Evolutionary conservation across 1,140 invertebrate genomes (phyloP).

Genomic region (Zaprionus taronus): DNA sequence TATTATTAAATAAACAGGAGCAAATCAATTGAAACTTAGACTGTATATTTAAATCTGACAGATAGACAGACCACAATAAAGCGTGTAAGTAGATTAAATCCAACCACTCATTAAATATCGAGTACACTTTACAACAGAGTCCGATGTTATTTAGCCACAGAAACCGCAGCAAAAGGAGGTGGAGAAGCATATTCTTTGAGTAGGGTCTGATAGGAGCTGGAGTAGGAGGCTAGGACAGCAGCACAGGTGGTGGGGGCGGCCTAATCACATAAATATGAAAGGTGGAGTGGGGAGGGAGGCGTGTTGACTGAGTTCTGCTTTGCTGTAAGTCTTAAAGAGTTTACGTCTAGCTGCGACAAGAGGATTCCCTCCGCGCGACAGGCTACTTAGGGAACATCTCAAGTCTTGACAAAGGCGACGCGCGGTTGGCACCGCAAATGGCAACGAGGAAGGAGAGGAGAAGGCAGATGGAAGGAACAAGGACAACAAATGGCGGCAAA

Average conservation of each 20-base stretch:
- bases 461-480: not conserved
- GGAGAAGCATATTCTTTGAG: slow-evolving; percentile 52
- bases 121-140: slow-evolving; percentile 24
- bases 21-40: not conserved
- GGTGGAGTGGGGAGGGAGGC: no score
- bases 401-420: slow-evolving; percentile 22
- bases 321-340: not conserved
- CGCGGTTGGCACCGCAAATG: slow-evolving; percentile 13
- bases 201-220: slow-evolving; percentile 2
- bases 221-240: not conserved
- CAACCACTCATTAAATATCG: slow-evolving; percentile 71
- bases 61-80: slow-evolving; percentile 60
- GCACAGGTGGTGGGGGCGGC: not conserved
- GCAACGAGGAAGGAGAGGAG: not conserved
- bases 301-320: not conserved
- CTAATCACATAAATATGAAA: slow-evolving; percentile 20
- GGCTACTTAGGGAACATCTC: slow-evolving; percentile 40
- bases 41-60: slow-evolving; percentile 2
- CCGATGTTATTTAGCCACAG: slow-evolving; percentile 29
- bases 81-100: slow-evolving; percentile 69
- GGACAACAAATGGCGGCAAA: slow-evolving; percentile 7
- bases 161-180: slow-evolving; percentile 41
- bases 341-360: not conserved
- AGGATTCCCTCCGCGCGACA: not conserved
- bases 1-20: not conserved